Evolutionary conservation across 2,113 vertebrate species (phyloP).

Genomic region (Onychostoma macrolepis): DNA sequence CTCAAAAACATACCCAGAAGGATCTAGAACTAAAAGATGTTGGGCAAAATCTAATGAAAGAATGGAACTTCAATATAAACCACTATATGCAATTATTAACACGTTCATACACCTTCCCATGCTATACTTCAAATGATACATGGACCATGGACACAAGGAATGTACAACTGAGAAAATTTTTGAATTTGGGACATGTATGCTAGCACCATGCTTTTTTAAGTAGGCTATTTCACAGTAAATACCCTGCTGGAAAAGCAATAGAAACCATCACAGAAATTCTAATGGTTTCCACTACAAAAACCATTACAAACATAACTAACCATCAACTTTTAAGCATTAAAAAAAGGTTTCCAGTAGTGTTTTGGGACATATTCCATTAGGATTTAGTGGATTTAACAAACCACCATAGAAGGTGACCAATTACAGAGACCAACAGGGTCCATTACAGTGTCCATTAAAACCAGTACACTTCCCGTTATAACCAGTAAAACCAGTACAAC

Average conservation of each 20-base stretch:
- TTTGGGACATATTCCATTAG: too few relatives aligned
- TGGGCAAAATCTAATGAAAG: not conserved
- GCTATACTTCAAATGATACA: not conserved
- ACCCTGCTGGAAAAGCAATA: not conserved
- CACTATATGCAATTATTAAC: not conserved
- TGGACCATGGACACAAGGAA: not conserved
- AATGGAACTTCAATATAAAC: not conserved
- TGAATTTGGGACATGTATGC: not conserved
- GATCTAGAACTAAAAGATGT: not conserved
- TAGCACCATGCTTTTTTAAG: not conserved
- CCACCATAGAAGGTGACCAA: too few relatives aligned
- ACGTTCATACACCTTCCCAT: not conserved
- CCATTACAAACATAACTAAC: too few relatives aligned
- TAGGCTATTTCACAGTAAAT: not conserved
- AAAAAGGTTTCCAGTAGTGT: too few relatives aligned
- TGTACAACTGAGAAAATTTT: not conserved
- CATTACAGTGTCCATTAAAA: too few relatives aligned
- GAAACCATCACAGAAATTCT: too few relatives aligned
- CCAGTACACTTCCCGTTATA: too few relatives aligned
- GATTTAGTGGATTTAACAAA: too few relatives aligned
- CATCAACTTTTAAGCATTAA: too few relatives aligned
- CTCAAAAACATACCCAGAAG: not conserved
- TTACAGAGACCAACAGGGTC: too few relatives aligned
- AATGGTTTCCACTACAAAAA: too few relatives aligned
- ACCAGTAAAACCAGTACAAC: too few relatives aligned